These are phyloP conservation scores for Caenorhabditis zanzibari DNA, from an alignment of 2,888 invertebrate genomes.

Conservation along the genomic window DNA sequence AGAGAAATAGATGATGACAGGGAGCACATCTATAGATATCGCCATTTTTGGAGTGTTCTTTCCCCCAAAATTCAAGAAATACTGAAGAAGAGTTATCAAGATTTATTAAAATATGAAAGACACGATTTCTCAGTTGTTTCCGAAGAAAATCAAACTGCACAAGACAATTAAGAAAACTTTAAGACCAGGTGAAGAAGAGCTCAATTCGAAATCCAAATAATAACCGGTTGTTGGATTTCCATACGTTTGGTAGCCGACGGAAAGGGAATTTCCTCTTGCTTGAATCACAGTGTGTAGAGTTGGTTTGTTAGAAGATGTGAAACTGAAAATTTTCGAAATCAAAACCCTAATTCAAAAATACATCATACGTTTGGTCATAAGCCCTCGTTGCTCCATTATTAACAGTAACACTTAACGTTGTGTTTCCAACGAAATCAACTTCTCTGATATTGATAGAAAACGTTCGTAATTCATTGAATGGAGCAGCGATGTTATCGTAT, in stretches of 20 bases:
- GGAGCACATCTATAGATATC: too few species aligned
- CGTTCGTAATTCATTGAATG: neutral
- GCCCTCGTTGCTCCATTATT: constrained; percentile 1
- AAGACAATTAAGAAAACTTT: neutral
- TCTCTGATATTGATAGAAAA: constrained; percentile 12
- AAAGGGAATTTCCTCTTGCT: constrained; percentile 18
- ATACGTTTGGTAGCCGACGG: constrained; percentile 19
- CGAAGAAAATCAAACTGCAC: neutral
- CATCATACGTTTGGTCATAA: constrained; percentile 23
- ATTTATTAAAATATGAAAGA: too few species aligned
- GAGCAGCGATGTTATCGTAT: constrained; percentile 18
- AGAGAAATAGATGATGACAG: neutral
- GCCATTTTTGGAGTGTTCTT: too few species aligned
- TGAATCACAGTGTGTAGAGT: neutral
- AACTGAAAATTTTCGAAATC: constrained; percentile 21
- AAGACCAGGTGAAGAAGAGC: constrained; percentile 26
- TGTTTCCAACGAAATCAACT: constrained; percentile 47
- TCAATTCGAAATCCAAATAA: constrained; percentile 35
- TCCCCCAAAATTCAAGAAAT: too few species aligned
- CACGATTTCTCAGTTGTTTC: too few species aligned
- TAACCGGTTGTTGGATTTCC: constrained; percentile 31
- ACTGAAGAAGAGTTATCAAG: too few species aligned
- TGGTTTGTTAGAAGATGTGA: constrained; percentile 17
- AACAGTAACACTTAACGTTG: constrained; percentile 12
- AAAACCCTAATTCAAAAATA: neutral